Base-by-base conservation (phyloP, 1,140 invertebrate genomes). In the Eupristina koningsbergeri region DNA sequence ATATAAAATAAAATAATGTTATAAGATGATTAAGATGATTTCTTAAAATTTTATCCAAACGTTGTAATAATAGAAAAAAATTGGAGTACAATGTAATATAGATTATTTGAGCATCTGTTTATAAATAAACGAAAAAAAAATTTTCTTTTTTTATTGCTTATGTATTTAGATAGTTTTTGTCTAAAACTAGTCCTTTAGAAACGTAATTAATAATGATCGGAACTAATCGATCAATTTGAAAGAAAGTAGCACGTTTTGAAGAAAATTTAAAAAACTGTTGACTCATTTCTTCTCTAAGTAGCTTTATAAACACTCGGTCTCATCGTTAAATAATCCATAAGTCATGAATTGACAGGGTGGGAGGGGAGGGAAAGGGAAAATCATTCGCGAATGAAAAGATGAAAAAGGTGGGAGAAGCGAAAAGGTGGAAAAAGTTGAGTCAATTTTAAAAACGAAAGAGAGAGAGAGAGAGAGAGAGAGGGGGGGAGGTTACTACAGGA, bases 271-370 rank as follows among this genome's bases (percentile, higher is more conserved):
- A 41, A 31, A 13, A 41, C 7, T 9, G 26, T n/a, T 1, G n/a
- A 29, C 3, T 13, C 45, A 8, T 31, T 36, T 36, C 34, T 13
- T 31, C 8, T 26, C 22, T 19, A 39, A 61, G 61, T 53, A 31
- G 34, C 58, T 41, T 64, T 45, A 41, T 78, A 45, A 64, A 36
- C 76, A 45, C 47, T n/a, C 47, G 53, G 67, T 71, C 45, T 78
- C 53, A 41, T 41, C 58, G n/a, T 45, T 78, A 63, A 78, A 78
- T 64, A 41, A 78, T 41, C 22, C 39, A 9, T 26, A 7, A 41
- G 41, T 26, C 17, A 77, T 77, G 39, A 58, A 77, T 61, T n/a
- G n/a, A n/a, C n/a, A n/a, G n/a, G 34, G 17, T 1, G 3, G 13
- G 31, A 61, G 47, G 39, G 1, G 22, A 41, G 29, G 73, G n/a